Percentiles rank a stretch among this genome's conserved stretches.
phyloP scores from a whole-genome alignment of 1,140 invertebrate species.

The Drosophila lacertosa region DNA sequence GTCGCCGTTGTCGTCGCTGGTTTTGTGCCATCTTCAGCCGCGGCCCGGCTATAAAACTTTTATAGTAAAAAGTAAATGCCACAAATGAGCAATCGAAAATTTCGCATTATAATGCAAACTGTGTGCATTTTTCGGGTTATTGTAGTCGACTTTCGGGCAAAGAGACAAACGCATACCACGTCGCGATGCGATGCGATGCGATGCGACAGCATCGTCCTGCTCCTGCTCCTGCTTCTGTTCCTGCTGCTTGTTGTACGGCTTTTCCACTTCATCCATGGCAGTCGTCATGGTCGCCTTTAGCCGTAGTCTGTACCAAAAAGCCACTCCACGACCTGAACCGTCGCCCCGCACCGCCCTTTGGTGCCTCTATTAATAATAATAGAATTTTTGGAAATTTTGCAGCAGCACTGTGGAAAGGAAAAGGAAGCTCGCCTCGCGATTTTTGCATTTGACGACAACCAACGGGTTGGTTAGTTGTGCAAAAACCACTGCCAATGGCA shows the following conservation, averaged over 20 bases:
- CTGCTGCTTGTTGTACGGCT: not conserved
- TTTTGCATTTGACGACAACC: slow-evolving; percentile 70
- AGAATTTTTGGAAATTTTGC: slow-evolving; percentile 80
- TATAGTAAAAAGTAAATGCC: slow-evolving; percentile 83
- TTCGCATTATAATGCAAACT: slow-evolving; percentile 83
- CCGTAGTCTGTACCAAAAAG: slow-evolving; percentile 20
- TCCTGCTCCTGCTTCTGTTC: not conserved
- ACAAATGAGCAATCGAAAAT: slow-evolving; percentile 83
- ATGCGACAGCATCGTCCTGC: slow-evolving; percentile 5
- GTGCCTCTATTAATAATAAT: slow-evolving; percentile 79
- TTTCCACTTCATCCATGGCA: slow-evolving; percentile 27
- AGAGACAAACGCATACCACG: slow-evolving; percentile 75
- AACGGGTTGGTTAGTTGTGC: slow-evolving; percentile 30
- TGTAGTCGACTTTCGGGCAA: slow-evolving; percentile 64
- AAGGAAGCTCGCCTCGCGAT: slow-evolving; percentile 73
- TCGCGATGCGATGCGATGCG: slow-evolving; percentile 26
- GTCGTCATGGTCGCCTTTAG: slow-evolving; percentile 68
- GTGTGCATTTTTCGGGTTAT: slow-evolving; percentile 82
- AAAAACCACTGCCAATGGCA: slow-evolving; percentile 26
- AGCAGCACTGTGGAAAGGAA: slow-evolving; percentile 64
- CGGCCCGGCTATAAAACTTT: slow-evolving; percentile 72
- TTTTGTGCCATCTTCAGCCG: slow-evolving; percentile 42
- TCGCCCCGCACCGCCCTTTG: slow-evolving; percentile 4
- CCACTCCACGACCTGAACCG: not conserved
- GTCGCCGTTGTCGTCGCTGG: slow-evolving; percentile 40